These are phyloP conservation scores for Zaprionus vittiger DNA, from an alignment of 1,140 invertebrate species.

Conservation along the genomic window DNA sequence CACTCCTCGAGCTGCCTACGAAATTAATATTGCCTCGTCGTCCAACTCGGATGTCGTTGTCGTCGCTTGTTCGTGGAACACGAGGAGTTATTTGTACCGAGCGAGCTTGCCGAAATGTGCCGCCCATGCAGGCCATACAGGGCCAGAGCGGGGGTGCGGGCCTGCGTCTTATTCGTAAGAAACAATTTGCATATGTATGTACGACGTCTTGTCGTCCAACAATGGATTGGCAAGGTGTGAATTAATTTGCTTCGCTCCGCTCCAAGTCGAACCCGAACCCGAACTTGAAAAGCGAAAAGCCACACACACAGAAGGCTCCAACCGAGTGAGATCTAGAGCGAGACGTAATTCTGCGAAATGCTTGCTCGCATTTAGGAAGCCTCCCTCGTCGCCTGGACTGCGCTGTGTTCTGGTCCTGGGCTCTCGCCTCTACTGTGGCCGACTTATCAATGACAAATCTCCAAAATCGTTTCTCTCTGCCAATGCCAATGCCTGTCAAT, in stretches of 20 bases:
- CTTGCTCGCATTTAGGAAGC: constrained; percentile 46
- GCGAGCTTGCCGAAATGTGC: constrained; percentile 48
- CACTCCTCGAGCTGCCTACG: constrained; percentile 62
- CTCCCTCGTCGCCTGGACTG: constrained; percentile 49
- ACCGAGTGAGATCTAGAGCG: not conserved
- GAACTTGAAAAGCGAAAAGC: constrained; percentile 60
- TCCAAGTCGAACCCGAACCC: constrained; percentile 59
- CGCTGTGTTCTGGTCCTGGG: not conserved
- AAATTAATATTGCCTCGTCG: constrained; percentile 63
- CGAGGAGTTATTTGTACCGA: constrained; percentile 51
- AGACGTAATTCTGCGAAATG: constrained; percentile 69
- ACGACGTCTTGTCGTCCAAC: constrained; percentile 65
- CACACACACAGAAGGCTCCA: constrained; percentile 59
- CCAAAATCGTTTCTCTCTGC: constrained; percentile 79
- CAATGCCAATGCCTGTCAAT: constrained; percentile 74
- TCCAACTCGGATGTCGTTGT: constrained; percentile 15
- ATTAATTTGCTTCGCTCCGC: constrained; percentile 77
- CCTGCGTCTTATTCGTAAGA: constrained; percentile 64
- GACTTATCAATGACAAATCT: constrained; percentile 83
- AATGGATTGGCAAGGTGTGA: constrained; percentile 82
- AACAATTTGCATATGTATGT: constrained; percentile 79
- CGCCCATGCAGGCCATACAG: not conserved
- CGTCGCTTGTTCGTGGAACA: constrained; percentile 35
- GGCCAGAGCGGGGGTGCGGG: not conserved
- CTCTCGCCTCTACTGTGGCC: constrained; percentile 53